A percentile compares a stretch with the other conserved stretches of the same genome.
Conservation (phyloP, 2,113 vertebrate species). For the Suncus etruscus region DNA sequence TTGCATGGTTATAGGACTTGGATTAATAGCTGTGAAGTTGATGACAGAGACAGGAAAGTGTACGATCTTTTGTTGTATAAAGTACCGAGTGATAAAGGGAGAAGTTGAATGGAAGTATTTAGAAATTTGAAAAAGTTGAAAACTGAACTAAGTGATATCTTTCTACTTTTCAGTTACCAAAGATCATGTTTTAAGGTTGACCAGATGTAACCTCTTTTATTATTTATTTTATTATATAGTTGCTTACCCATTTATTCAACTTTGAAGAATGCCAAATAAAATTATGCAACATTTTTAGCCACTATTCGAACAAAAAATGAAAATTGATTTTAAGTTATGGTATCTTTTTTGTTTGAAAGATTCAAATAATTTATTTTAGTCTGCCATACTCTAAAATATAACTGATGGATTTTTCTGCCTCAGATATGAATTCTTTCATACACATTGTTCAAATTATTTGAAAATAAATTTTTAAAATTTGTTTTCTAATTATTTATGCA, state of each 20-base stretch:
- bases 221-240: background rate
- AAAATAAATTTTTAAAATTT: conserved; percentile 30
- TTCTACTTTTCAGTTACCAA: background rate
- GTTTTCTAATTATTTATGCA: background rate
- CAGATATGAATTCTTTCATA: conserved; percentile 3
- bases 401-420: conserved; percentile 38
- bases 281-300: background rate
- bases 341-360: background rate
- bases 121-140: background rate
- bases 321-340: background rate
- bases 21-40: background rate
- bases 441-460: conserved; percentile 6
- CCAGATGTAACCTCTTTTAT: background rate
- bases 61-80: fast-evolving
- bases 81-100: background rate
- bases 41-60: background rate
- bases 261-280: background rate
- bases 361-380: background rate
- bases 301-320: background rate
- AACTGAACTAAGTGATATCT: background rate
- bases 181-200: background rate
- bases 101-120: background rate
- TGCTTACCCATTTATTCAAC: background rate
- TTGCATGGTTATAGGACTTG: background rate
- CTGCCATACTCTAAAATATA: conserved; percentile 16